phyloP scores from a whole-genome alignment of 2,113 vertebrate species.

The Planiliza haematocheilus region DNA sequence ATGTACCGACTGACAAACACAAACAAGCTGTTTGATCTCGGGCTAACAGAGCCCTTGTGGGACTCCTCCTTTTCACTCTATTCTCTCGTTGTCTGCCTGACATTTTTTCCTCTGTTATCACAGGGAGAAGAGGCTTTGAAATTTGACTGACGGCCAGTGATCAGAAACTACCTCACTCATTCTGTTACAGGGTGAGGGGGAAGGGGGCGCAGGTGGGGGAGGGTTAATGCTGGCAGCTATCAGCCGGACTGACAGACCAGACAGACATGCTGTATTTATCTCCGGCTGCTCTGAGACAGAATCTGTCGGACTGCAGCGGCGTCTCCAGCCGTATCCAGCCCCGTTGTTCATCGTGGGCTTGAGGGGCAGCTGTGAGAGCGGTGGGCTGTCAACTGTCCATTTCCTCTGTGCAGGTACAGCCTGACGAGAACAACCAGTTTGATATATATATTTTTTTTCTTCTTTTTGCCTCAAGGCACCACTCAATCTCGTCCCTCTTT shows the following conservation, averaged over 20 bases:
- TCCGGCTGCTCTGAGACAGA: constrained; percentile 36
- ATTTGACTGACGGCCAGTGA: constrained; percentile 58
- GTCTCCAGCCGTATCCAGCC: constrained; percentile 43
- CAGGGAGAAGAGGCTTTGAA: constrained; percentile 40
- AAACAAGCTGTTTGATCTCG: constrained; percentile 49
- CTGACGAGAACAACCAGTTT: constrained; percentile 6
- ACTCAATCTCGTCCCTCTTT: constrained; percentile 16
- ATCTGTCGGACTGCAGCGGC: constrained; percentile 27
- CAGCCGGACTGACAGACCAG: constrained; percentile 55
- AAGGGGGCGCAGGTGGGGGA: not conserved
- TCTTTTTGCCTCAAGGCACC: constrained; percentile 25
- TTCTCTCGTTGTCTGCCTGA: constrained; percentile 43
- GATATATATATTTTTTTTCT: not conserved
- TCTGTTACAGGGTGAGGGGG: constrained; percentile 37
- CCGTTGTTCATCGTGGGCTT: constrained; percentile 32
- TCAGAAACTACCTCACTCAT: constrained; percentile 36
- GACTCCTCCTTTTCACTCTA: constrained; percentile 23
- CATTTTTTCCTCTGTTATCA: constrained; percentile 31
- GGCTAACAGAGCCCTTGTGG: constrained; percentile 22
- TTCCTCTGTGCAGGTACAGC: constrained; percentile 43
- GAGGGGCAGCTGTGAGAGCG: constrained; percentile 44
- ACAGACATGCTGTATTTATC: constrained; percentile 56
- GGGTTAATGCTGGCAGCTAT: constrained; percentile 40
- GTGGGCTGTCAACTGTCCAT: constrained; percentile 52
- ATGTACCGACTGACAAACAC: constrained; percentile 48